Evolutionary conservation across 2,113 vertebrate species (phyloP).

Genomic region (Eclectus roratus): DNA sequence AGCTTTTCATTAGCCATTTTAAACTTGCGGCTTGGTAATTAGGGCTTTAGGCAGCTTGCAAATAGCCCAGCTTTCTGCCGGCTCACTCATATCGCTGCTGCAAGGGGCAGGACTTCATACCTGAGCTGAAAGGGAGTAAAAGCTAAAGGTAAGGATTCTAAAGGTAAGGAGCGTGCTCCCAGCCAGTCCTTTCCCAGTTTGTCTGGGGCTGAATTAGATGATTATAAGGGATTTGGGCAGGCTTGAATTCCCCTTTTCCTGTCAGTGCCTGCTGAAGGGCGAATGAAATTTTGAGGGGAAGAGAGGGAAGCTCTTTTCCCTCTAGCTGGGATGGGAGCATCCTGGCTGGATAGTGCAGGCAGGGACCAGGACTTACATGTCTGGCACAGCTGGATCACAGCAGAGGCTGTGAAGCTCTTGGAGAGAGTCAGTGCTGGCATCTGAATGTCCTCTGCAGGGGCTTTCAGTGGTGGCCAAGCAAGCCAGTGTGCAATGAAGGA

Average conservation of each 20-base stretch:
- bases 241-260: neutral
- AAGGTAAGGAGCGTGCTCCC: neutral
- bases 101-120: neutral
- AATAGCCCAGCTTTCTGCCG: neutral
- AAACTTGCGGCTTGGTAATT: neutral
- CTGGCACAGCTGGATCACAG: accelerated
- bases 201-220: neutral
- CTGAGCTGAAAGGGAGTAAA: neutral
- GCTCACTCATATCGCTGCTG: neutral
- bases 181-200: neutral
- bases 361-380: neutral
- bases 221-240: neutral
- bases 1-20: constrained; percentile 30
- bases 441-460: accelerated
- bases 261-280: accelerated
- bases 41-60: constrained; percentile 38
- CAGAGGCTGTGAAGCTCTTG: accelerated
- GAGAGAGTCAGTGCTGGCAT: accelerated
- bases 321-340: neutral
- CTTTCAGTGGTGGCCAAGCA: accelerated
- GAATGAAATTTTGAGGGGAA: neutral
- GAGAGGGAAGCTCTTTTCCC: neutral
- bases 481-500: accelerated
- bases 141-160: constrained; percentile 31
- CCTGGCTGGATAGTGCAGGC: neutral